Evolutionary conservation across 2,113 vertebrate genomes (phyloP).

Genomic region (Cervus canadensis): DNA sequence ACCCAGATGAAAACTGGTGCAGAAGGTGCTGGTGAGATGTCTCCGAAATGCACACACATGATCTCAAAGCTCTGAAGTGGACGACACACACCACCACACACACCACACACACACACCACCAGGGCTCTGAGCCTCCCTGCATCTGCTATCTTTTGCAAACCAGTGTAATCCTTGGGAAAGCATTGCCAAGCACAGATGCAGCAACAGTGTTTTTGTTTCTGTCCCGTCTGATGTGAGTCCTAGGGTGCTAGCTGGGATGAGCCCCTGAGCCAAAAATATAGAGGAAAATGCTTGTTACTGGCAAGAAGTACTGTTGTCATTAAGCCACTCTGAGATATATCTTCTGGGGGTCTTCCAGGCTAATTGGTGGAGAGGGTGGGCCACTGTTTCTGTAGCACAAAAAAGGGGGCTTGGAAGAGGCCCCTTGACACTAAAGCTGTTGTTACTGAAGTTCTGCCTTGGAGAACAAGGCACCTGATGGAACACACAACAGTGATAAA

Average conservation of each 20-base stretch:
- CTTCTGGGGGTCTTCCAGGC: not conserved
- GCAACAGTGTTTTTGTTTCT: not conserved
- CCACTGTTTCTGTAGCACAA: not conserved
- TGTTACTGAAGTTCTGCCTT: not conserved
- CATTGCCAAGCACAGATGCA: rapidly evolving
- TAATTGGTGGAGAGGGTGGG: not conserved
- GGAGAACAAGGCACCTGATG: not conserved
- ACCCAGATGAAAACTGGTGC: not conserved
- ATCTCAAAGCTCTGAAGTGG: not conserved
- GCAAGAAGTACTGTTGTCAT: not conserved
- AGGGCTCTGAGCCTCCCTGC: rapidly evolving
- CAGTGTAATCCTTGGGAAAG: not conserved
- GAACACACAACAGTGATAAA: no score
- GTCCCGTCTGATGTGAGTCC: not conserved
- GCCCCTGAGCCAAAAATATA: not conserved
- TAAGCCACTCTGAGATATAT: not conserved
- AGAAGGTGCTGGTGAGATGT: not conserved
- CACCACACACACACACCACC: no score
- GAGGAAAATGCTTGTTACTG: not conserved
- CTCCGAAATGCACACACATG: rapidly evolving
- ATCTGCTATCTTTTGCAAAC: not conserved
- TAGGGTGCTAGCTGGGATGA: not conserved
- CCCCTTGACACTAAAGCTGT: not conserved
- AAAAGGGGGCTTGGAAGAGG: not conserved
- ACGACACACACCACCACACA: no score